Percentiles rank a stretch among this genome's conserved stretches.
phyloP scores from a whole-genome alignment of 2,888 invertebrate genomes.

The Magallana nippona region DNA sequence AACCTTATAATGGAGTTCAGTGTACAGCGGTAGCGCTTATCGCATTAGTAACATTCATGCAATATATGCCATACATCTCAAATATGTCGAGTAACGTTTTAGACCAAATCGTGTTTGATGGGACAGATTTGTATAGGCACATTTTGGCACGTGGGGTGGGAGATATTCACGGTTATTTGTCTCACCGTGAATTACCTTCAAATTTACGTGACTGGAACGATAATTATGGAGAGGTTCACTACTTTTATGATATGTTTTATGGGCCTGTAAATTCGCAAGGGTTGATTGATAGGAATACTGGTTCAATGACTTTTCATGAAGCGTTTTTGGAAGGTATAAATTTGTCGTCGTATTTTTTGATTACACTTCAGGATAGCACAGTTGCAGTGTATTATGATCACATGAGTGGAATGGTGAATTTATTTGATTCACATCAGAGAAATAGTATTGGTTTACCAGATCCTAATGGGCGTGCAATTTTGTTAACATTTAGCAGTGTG shows the following conservation, averaged over 20 bases:
- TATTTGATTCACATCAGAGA: constrained; percentile 40
- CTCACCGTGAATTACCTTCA: constrained; percentile 36
- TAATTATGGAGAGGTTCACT: constrained; percentile 34
- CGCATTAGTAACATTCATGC: constrained; percentile 30
- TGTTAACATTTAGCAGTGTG: constrained; percentile 4
- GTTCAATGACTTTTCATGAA: constrained; percentile 36
- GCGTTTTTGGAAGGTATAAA: constrained; percentile 38
- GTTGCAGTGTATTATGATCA: constrained; percentile 37
- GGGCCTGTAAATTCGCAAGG: constrained; percentile 35
- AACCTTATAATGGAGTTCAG: constrained; percentile 47
- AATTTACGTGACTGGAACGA: constrained; percentile 25
- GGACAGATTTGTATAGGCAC: constrained; percentile 12
- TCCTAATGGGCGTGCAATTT: neutral
- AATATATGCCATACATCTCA: constrained; percentile 29
- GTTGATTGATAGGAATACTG: constrained; percentile 31
- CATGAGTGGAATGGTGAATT: neutral
- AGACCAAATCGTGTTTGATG: constrained; percentile 15
- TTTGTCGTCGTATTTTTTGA: constrained; percentile 21
- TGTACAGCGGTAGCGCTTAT: constrained; percentile 45
- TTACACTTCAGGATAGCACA: constrained; percentile 8
- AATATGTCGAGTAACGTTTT: neutral
- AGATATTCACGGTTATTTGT: constrained; percentile 33
- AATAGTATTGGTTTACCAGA: constrained; percentile 32
- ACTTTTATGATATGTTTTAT: constrained; percentile 39
- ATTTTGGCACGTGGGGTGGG: constrained; percentile 8